Percentiles rank a stretch among this genome's conserved stretches.
Evolutionary conservation across 2,113 vertebrate species (phyloP).

Genomic region (Cryptomyrus ogoouensis): DNA sequence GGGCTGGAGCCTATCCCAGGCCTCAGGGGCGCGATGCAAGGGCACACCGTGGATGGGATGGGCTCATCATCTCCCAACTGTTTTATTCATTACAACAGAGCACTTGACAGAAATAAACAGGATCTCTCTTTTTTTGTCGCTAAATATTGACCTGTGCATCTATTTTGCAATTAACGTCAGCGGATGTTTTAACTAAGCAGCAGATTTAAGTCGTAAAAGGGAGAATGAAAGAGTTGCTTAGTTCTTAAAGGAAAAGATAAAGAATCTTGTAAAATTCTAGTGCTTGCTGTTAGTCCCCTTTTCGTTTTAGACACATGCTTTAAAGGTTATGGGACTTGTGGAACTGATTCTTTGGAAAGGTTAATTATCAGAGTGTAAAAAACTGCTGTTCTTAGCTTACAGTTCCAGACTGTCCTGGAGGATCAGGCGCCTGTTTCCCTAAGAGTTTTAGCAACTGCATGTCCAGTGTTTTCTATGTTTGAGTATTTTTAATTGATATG

Average conservation of each 20-base stretch:
- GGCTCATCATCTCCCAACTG: not conserved
- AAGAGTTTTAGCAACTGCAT: not conserved
- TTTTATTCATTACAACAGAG: not conserved
- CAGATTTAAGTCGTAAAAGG: not conserved
- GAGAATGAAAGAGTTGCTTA: not conserved
- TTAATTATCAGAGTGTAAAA: not conserved
- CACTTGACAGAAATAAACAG: not conserved
- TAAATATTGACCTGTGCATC: not conserved
- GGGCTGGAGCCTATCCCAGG: not conserved
- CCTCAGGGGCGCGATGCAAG: not conserved
- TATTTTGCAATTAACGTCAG: not conserved
- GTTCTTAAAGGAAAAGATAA: not conserved
- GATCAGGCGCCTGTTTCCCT: not conserved
- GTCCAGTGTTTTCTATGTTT: not conserved
- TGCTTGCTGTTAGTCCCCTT: not conserved
- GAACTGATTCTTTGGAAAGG: conserved; percentile 8
- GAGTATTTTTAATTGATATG: not conserved
- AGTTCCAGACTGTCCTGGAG: not conserved
- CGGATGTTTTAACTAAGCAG: not conserved
- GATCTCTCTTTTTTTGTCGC: not conserved
- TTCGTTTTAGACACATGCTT: conserved; percentile 16
- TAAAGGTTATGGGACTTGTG: conserved; percentile 15
- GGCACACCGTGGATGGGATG: not conserved
- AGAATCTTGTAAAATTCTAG: conserved; percentile 5
- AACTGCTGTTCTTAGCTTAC: not conserved